Base-by-base conservation (phyloP, 2,888 invertebrate genomes). In the Adelognathus sp. region DNA sequence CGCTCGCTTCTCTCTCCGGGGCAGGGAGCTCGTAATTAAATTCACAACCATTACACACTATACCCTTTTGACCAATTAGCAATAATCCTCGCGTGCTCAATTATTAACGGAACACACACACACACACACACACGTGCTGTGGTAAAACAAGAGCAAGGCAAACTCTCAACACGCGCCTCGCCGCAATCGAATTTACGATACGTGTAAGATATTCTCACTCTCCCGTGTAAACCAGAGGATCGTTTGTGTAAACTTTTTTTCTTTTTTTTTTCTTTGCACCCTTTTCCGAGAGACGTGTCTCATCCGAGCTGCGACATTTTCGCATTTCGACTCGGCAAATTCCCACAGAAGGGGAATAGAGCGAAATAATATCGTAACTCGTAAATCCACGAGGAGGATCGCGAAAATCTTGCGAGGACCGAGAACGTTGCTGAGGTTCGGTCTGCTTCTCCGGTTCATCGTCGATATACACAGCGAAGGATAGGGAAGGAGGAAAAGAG, bases 31-130 rank as follows among this genome's bases (percentile, higher is more conserved):
- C 76, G 80, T 81, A 79, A 82, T 80, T 82, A 79, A 82, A 82
- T 82, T 72, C 69, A 39, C 50, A 50, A 60, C 64, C 64, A 60
- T 44, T 64, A 74, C 33, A 46, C 67, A 64, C 36, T n/a, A 14
- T 44, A 36, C 71, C 71, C 77, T 63, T 73, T 71, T 61, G 81
- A 69, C 82, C 82, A 82, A 82, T 82, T 82, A 82, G 82, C 77
- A 76, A 78, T 81, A 80, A 79, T 75, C 71, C 79, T 69, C 71
- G 61, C 18, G 71, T 67, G 78, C 77, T 82, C 81, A 82, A 81
- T 82, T 77, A 82, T 79, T 79, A 75, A 70, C 64, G 61, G 31
- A 72, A 41, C 24, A 41, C 60, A 36, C 29, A 73, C 44, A 21
- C n/a, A n/a, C n/a, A n/a, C n/a, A n/a, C n/a, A n/a, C n/a, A n/a